A percentile compares a stretch with the other conserved stretches of the same genome.
phyloP scores from a whole-genome alignment of 2,113 vertebrate genomes.

The Corythaeola cristata region DNA sequence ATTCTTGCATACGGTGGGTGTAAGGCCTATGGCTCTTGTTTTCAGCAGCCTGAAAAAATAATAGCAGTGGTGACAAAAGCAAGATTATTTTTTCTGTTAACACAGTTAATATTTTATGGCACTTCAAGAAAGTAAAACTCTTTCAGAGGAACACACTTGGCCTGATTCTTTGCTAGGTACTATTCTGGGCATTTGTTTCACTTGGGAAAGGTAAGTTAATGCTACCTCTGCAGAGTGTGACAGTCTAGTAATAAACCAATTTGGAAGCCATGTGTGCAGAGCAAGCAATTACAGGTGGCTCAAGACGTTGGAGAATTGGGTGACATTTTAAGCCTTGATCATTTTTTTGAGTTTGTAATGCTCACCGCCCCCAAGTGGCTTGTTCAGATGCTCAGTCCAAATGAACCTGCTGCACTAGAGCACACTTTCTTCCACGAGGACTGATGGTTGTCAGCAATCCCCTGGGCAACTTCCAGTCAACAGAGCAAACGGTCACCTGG shows the following conservation, averaged over 20 bases:
- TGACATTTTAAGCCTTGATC: not conserved
- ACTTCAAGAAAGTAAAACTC: not conserved
- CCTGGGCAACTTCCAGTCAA: not conserved
- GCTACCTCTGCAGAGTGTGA: not conserved
- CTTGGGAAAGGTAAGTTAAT: slow-evolving; percentile 3
- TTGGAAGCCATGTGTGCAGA: not conserved
- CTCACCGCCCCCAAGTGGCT: not conserved
- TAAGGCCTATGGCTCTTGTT: not conserved
- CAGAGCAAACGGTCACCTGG: not conserved
- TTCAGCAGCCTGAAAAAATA: not conserved
- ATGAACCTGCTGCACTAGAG: fast-evolving
- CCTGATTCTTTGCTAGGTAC: not conserved
- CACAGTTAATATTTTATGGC: not conserved
- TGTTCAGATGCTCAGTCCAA: not conserved
- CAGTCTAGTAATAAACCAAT: not conserved
- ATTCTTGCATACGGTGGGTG: not conserved
- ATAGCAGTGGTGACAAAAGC: not conserved
- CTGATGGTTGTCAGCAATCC: not conserved
- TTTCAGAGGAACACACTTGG: not conserved
- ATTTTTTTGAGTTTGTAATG: not conserved
- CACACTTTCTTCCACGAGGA: not conserved
- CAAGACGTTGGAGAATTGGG: not conserved
- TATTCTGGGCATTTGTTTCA: not conserved
- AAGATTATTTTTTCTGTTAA: not conserved
- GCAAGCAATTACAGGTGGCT: not conserved